Evolutionary conservation across 1,140 invertebrate species (phyloP), one percentile per base, ranked within the genome.

Genomic region (Oncopodura yosiiana): DNA sequence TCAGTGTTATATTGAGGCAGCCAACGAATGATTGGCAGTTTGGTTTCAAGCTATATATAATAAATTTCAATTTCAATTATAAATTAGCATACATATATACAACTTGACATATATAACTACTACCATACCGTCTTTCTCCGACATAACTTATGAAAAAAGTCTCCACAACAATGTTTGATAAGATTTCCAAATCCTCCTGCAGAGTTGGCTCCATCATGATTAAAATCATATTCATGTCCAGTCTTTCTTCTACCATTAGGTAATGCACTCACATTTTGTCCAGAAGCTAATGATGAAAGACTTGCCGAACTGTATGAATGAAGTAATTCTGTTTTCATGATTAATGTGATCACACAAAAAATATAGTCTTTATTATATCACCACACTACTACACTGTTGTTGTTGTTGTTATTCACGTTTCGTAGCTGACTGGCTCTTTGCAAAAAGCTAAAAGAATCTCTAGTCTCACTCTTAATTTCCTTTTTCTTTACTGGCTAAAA

Each of bases 11-110:
- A 71, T 18, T 67, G 49, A 9, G 69, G 68, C 1, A 68, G 48
- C 69, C 69, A 70, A 29, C 53, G 29, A 5, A 65, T 51, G 19
- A 70, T 60, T 9, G 69, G 69, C n/a, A 70, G 42, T 34, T 61
- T 57, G 36, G 49, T 57, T 27, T 60, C 55, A 5, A 63, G 1
- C 62, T 63, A 27, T 9, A 50, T 29, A 29, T 9, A 41, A n/a
- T n/a, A n/a, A n/a, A n/a, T n/a, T n/a, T 34, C 30, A 34, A 34
- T 34, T 34, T 34, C 6, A 34, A 9, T 34, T 9, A 34, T 34
- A 9, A 34, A 34, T 34, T 34, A 9, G 8, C 6, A 34, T 34
- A 34, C 6, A 34, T 34, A 9, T 34, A 34, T 9, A n/a, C n/a
- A 34, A 34, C 14, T 34, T 9, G n/a, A 9, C 14, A 9, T 34